Percentiles rank a stretch among this genome's conserved stretches.
phyloP scores from a whole-genome alignment of 2,888 invertebrate genomes.

The Oeneis ivallda region DNA sequence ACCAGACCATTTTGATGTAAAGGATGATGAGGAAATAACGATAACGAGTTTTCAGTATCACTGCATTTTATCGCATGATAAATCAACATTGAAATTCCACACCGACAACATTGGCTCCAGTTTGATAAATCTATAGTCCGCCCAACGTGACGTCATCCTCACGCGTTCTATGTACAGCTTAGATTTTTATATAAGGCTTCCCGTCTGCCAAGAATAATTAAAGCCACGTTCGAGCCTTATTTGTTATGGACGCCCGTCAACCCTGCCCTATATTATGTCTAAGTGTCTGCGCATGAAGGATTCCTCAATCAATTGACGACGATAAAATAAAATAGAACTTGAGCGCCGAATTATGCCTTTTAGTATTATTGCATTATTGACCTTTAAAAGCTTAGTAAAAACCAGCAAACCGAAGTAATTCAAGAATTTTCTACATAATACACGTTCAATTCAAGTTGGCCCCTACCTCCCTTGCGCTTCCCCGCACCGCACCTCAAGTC shows the following conservation, averaged over 20 bases:
- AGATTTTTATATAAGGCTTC: constrained; percentile 60
- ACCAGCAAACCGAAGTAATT: not conserved
- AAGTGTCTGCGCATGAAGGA: constrained; percentile 43
- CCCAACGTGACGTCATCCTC: constrained; percentile 43
- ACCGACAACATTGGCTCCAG: not conserved
- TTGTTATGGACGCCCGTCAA: constrained; percentile 38
- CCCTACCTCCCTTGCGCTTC: too few relatives aligned
- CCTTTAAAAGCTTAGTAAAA: constrained; percentile 22
- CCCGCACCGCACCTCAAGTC: too few relatives aligned
- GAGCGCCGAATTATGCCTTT: constrained; percentile 22
- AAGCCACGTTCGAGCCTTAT: constrained; percentile 40
- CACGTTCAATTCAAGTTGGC: not conserved
- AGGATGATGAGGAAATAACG: too few relatives aligned
- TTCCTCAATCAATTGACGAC: constrained; percentile 34
- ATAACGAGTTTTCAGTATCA: not conserved
- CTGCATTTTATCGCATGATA: not conserved
- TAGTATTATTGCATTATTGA: constrained; percentile 31
- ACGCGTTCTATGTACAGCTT: constrained; percentile 50
- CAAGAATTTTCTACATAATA: not conserved
- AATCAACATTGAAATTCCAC: not conserved
- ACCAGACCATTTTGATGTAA: not conserved
- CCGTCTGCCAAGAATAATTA: constrained; percentile 53
- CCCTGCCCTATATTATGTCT: constrained; percentile 39
- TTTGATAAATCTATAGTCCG: constrained; percentile 11
- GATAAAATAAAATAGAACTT: constrained; percentile 29